A percentile compares a stretch with the other conserved stretches of the same genome.
Evolutionary conservation across 1,140 invertebrate species (phyloP).

Genomic region (Caenorhabditis latens): DNA sequence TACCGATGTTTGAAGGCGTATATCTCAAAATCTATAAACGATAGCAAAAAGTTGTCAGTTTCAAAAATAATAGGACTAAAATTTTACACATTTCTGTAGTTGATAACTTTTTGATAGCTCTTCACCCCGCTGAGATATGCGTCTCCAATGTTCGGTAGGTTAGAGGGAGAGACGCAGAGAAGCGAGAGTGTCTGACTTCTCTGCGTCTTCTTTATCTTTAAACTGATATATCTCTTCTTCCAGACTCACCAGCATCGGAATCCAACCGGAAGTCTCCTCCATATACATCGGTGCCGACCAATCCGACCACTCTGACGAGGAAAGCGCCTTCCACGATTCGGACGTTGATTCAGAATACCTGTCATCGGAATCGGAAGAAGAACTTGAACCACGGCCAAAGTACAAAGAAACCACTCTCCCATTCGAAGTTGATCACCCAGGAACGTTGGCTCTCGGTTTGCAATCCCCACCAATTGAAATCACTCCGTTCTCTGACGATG

Average conservation of each 20-base stretch:
- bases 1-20: too few relatives aligned
- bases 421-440: constrained; percentile 45
- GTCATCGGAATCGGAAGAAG: background rate
- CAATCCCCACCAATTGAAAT: constrained; percentile 45
- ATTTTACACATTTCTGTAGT: too few relatives aligned
- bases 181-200: too few relatives aligned
- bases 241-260: constrained; percentile 63
- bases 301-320: constrained; percentile 49
- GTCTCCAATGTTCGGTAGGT: too few relatives aligned
- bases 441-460: constrained; percentile 32
- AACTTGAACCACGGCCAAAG: background rate
- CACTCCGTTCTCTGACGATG: constrained; percentile 30
- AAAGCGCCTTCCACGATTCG: constrained; percentile 7
- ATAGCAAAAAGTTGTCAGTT: too few relatives aligned
- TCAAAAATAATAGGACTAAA: too few relatives aligned
- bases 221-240: background rate
- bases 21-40: too few relatives aligned
- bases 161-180: too few relatives aligned
- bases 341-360: constrained; percentile 12
- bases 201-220: background rate
- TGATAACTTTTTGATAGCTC: background rate
- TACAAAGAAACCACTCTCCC: constrained; percentile 39
- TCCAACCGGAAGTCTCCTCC: constrained; percentile 71
- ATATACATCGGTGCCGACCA: constrained; percentile 16
- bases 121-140: too few relatives aligned